Evolutionary conservation across 2,113 vertebrate genomes (phyloP), one percentile per base, ranked within the genome.

Genomic region (Malaclemys terrapin): DNA sequence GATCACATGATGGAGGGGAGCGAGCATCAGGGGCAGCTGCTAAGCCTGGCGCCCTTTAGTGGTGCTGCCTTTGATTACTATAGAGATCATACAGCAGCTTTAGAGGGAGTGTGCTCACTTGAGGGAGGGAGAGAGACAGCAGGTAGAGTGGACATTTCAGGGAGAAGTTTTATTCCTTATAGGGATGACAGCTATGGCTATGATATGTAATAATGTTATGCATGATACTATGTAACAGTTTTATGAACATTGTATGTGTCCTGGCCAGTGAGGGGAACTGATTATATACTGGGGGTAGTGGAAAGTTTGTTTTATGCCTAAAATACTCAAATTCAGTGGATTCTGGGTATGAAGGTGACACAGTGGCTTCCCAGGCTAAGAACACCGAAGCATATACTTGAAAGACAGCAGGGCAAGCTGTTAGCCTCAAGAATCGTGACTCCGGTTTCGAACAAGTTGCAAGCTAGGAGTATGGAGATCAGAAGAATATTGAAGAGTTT

Each of bases 1-100:
- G 17, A 38, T 75, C 12, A 0, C 3, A 10, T 45, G 1, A 0
- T 31, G 4, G 42, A 29, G 65, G 31, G 0, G 1, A 20, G 56
- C 19, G 50, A 53, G 56, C 25, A 50, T 31, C 2, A 0, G 5
- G 8, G 56, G 35, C 17, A 38, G 65, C 17, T 38, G 35, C 35
- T 69, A 69, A 69, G 65, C 35, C n/a, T 69, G 65, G 4, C 17
- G 8, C 16, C 4, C 35, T 5, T 17, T 69, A 69, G 35, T n/a
- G 35, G 4, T 69, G 65, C 4, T 69, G 65, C 4, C 16, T 38
- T n/a, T 69, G 65, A 69, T n/a, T n/a, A 69, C 35, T n/a, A 38
- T 10, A 19, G 6, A 69, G 35, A 19, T 69, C 31, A 69, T 8
- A 69, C 35, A 69, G 5, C 7, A n/a, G 62, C 31, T n/a, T 69